Base-by-base conservation (phyloP, 2,888 invertebrate species). In the Drosophila koepferae region DNA sequence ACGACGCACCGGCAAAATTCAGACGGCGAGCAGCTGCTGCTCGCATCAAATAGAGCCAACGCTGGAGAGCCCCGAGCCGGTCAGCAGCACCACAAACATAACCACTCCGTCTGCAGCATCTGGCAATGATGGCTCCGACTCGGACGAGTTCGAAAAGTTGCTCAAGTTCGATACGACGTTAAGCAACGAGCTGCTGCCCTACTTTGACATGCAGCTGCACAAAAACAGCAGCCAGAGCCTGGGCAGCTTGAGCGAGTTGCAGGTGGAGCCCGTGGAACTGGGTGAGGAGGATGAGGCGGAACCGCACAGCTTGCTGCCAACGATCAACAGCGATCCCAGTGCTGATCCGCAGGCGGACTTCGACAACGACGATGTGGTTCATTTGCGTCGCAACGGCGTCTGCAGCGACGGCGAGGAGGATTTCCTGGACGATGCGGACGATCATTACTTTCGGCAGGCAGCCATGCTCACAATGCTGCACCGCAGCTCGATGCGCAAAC, bases 111-210 rank as follows among this genome's bases (percentile, higher is more conserved):
- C 82, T 9, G 72, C 82, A 16, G 44, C 51, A 6, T n/a, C 58
- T 6, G 55, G 38, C 44, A 80, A 78, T 40, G 90, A 91, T 72
- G 91, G 91, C 73, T 91, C 89, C 16, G 92, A 92, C 71, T 92
- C 92, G 68, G 93, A 93, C 72, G 93, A 93, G 76, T 92, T 93
- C 55, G 92, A 93, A 59, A 92, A 92, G 72, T 80, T 93, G 40
- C 82, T 93, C 48, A 91, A 92, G 63, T 90, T 91, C 51, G 92
- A 93, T 58, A 91, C 92, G 40, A 91, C 93, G 20, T 58, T 93
- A 59, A 88, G 92, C 68, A 92, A 91, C 31, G 93, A 93, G 71
- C 59, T 93, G 69, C 72, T 93, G 67, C 93, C 93, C 3, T 93
- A 93, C 82, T 93, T 93, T 58, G 93, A 93, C 36, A 90, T 92